These are phyloP conservation scores for Saccostrea cuccullata DNA, from an alignment of 1,140 invertebrate species.

Conservation along the genomic window DNA sequence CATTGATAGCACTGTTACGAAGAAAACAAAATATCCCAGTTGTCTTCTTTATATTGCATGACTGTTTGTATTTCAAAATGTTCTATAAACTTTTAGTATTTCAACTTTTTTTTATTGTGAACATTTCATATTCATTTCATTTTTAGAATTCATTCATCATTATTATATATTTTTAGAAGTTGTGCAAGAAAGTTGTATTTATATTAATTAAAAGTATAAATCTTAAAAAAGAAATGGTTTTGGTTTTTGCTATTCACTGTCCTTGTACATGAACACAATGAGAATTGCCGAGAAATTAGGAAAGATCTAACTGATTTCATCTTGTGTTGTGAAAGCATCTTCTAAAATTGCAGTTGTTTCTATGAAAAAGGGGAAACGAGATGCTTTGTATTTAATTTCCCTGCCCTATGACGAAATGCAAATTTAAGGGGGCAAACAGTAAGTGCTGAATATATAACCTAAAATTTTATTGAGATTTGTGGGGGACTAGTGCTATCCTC, in stretches of 20 bases:
- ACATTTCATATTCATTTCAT: neutral
- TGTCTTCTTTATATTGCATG: conserved; percentile 2
- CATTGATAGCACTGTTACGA: neutral
- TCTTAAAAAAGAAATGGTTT: neutral
- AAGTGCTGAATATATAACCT: too few species aligned
- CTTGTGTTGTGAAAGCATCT: too few species aligned
- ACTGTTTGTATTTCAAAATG: conserved; percentile 7
- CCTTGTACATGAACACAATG: too few species aligned
- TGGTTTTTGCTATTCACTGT: neutral
- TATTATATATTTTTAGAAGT: conserved; percentile 23
- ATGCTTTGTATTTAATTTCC: too few species aligned
- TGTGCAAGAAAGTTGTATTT: conserved; percentile 34
- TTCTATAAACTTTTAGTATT: conserved; percentile 24
- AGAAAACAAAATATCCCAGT: neutral
- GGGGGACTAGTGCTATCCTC: too few species aligned
- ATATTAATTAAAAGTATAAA: conserved; percentile 26
- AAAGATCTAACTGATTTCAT: too few species aligned
- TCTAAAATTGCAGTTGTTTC: too few species aligned
- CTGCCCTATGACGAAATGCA: too few species aligned
- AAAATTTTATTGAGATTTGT: too few species aligned
- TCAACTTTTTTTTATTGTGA: conserved; percentile 6
- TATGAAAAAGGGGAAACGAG: too few species aligned
- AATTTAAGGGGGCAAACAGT: too few species aligned
- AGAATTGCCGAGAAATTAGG: too few species aligned
- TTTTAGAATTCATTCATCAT: conserved; percentile 30